Evolutionary conservation across 2,888 invertebrate genomes (phyloP).

Genomic region (Campaea margaritaria): DNA sequence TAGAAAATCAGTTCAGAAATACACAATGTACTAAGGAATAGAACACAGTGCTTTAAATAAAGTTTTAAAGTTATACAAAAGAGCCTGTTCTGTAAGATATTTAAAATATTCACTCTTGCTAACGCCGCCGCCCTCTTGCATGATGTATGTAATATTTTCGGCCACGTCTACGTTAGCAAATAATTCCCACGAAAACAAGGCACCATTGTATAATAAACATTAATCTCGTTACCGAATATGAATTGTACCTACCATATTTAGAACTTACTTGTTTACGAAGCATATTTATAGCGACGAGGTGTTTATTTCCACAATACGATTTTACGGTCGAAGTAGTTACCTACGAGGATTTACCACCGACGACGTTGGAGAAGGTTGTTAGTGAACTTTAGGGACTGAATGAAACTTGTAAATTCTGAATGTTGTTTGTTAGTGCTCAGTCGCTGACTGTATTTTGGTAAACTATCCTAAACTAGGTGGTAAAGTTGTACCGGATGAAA

Average conservation of each 20-base stretch:
- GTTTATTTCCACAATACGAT: conserved; percentile 41
- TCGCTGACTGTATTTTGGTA: conserved; percentile 1
- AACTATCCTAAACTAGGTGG: conserved; percentile 10
- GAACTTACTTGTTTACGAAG: conserved; percentile 27
- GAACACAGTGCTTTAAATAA: no score
- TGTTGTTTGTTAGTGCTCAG: conserved; percentile 22
- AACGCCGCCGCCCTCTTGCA: conserved; percentile 22
- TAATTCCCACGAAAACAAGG: conserved; percentile 6
- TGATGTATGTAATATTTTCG: conserved; percentile 32
- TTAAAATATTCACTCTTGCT: conserved; percentile 9
- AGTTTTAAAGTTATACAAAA: neutral
- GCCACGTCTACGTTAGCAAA: conserved; percentile 15
- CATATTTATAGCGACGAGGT: conserved; percentile 33
- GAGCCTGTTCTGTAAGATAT: neutral
- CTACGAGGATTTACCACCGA: conserved; percentile 32
- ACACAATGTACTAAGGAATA: no score
- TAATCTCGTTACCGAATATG: conserved; percentile 21
- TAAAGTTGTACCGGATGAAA: conserved; percentile 4
- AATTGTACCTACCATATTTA: conserved; percentile 35
- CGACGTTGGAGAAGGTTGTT: conserved; percentile 17
- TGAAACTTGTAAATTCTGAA: conserved; percentile 37
- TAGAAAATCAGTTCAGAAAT: no score
- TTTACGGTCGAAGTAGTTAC: conserved; percentile 37
- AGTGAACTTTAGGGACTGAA: conserved; percentile 36
- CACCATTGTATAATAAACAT: conserved; percentile 21